Evolutionary conservation across 2,888 invertebrate species (phyloP).

Genomic region (Caenorhabditis becei): DNA sequence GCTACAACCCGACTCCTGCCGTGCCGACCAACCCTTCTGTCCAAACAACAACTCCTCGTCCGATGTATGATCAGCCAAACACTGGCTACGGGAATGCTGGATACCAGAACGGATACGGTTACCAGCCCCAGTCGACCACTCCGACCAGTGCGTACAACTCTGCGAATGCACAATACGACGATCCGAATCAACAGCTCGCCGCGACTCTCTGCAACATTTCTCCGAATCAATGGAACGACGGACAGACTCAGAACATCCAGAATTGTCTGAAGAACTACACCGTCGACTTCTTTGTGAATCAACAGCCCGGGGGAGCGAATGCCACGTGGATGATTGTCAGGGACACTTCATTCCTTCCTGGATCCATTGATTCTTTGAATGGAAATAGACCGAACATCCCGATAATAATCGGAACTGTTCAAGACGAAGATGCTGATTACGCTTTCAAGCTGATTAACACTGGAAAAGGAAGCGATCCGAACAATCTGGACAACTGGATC

Average conservation of each 20-base stretch:
- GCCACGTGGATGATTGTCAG: slow-evolving; percentile 75
- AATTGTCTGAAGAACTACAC: slow-evolving; percentile 72
- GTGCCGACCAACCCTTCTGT: slow-evolving; percentile 48
- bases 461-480: slow-evolving; percentile 58
- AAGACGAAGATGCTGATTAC: slow-evolving; percentile 75
- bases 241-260: slow-evolving; percentile 63
- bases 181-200: slow-evolving; percentile 68
- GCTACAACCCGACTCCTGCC: slow-evolving; percentile 69
- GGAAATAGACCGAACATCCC: slow-evolving; percentile 68
- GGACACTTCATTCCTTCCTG: slow-evolving; percentile 72
- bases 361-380: slow-evolving; percentile 62
- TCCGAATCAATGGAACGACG: slow-evolving; percentile 64
- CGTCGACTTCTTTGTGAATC: slow-evolving; percentile 71
- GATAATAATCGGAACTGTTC: slow-evolving; percentile 74
- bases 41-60: slow-evolving; percentile 34
- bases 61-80: slow-evolving; percentile 57
- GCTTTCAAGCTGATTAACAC: slow-evolving; percentile 69
- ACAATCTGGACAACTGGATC: slow-evolving; percentile 69
- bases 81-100: slow-evolving; percentile 46
- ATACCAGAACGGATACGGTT: slow-evolving; percentile 28
- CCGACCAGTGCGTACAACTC: slow-evolving; percentile 45
- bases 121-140: slow-evolving; percentile 39
- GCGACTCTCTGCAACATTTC: slow-evolving; percentile 69
- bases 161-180: slow-evolving; percentile 53
- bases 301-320: slow-evolving; percentile 60